These are phyloP conservation scores for Drosophila ustulata DNA, from an alignment of 2,888 invertebrate species.

Conservation along the genomic window DNA sequence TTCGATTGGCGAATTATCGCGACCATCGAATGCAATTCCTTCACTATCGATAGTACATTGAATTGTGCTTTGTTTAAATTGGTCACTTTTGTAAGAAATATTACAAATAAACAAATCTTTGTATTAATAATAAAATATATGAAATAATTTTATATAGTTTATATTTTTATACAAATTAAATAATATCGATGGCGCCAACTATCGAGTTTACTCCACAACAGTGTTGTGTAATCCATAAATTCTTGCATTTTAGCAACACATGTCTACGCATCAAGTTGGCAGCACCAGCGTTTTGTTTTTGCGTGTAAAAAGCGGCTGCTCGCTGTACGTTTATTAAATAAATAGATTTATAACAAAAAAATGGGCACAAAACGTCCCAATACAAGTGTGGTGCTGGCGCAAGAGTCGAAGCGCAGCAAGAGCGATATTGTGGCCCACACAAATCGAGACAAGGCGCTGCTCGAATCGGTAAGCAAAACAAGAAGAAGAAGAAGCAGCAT, in stretches of 20 bases:
- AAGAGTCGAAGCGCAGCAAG: conserved; percentile 88
- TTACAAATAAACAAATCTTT: neutral
- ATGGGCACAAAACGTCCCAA: conserved; percentile 83
- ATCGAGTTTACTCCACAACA: neutral
- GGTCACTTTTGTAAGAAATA: too few species aligned
- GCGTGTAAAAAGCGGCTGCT: conserved; percentile 29
- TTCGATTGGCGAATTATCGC: neutral
- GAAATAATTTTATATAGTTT: too few species aligned
- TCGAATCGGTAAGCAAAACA: conserved; percentile 88
- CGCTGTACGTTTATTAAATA: conserved; percentile 21
- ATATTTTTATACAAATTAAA: too few species aligned
- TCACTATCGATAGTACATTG: too few species aligned
- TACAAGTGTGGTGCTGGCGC: conserved; percentile 82
- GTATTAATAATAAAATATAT: neutral
- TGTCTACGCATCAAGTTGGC: conserved; percentile 32
- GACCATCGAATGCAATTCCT: neutral
- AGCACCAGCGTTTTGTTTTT: conserved; percentile 46
- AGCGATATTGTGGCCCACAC: conserved; percentile 90
- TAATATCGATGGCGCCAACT: too few species aligned
- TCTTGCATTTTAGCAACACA: conserved; percentile 2
- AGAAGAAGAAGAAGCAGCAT: conserved; percentile 35
- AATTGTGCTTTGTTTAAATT: too few species aligned
- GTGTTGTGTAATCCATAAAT: neutral
- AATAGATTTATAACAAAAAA: conserved; percentile 38
- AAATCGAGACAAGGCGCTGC: conserved; percentile 91